phyloP scores from a whole-genome alignment of 2,797 vertebrate genomes.

The Carcharodon carcharias region DNA sequence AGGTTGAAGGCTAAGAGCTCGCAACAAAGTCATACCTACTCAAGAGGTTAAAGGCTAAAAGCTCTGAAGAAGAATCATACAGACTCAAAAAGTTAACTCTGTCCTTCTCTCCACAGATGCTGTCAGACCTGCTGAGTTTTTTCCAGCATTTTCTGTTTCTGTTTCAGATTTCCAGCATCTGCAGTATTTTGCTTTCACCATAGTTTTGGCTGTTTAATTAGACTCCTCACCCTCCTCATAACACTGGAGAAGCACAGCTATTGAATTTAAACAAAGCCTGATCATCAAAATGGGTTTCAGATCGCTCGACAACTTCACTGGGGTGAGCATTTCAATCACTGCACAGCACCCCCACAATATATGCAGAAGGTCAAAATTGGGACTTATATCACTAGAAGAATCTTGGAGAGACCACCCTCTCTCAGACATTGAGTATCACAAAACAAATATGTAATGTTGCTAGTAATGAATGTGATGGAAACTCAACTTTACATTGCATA shows the following conservation, averaged over 20 bases:
- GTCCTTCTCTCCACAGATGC: no score
- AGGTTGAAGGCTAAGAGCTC: no score
- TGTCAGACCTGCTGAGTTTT: no score
- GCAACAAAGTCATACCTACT: no score
- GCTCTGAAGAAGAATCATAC: no score
- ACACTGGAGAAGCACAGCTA: not conserved
- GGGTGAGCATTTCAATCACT: not conserved
- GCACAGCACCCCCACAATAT: not conserved
- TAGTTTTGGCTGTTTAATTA: no score
- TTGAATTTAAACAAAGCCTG: not conserved
- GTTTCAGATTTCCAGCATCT: no score
- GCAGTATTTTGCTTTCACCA: no score
- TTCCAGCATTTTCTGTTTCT: no score
- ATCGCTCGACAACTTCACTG: not conserved
- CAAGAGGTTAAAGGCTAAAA: no score
- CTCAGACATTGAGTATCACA: not conserved
- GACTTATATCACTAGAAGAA: not conserved
- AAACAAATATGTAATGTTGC: not conserved
- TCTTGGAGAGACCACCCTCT: not conserved
- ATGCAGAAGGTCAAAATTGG: not conserved
- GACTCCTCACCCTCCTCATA: no score
- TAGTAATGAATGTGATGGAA: not conserved
- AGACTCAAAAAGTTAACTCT: no score
- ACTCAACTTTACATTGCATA: not conserved
- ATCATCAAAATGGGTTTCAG: not conserved